Evolutionary conservation across 1,140 invertebrate species (phyloP).

Genomic region (Aporrectodea caliginosa): DNA sequence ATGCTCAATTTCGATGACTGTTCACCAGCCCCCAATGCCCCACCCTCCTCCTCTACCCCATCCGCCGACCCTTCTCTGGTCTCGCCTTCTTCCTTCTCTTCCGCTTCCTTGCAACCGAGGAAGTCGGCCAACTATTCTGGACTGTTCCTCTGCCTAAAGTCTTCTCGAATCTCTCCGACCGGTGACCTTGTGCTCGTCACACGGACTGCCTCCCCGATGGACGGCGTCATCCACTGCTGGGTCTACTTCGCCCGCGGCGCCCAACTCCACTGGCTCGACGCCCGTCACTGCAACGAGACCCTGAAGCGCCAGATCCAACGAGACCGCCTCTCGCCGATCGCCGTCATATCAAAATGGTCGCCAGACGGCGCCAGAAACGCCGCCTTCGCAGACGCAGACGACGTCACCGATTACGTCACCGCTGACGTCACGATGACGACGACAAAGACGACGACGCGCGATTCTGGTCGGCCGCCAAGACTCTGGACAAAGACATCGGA

Average conservation of each 20-base stretch:
- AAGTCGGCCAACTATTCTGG: not conserved
- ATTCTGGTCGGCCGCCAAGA: not conserved
- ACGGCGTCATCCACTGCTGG: not conserved
- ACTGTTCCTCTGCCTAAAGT: not conserved
- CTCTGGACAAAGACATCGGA: not conserved
- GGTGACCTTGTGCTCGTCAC: not conserved
- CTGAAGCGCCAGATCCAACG: not conserved
- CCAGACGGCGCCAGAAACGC: not conserved
- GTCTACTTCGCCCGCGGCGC: not conserved
- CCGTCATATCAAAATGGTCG: not conserved
- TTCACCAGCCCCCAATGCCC: not conserved
- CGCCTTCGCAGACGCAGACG: not conserved
- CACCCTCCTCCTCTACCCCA: no score
- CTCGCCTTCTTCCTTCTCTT: not conserved
- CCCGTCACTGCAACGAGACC: not conserved
- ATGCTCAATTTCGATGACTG: not conserved
- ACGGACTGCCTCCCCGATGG: not conserved
- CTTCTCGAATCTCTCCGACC: not conserved
- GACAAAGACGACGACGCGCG: no score
- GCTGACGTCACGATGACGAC: no score
- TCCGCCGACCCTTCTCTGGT: no score
- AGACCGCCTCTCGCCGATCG: not conserved
- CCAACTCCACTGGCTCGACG: not conserved
- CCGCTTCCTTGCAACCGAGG: not conserved
- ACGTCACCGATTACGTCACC: not conserved